Evolutionary conservation across 2,113 vertebrate species (phyloP).

Genomic region (rabbit (Oryctolagus cuniculus)): mOryCun1.1 NC_091432.1:117700501-117701000

Average conservation of each 20-base stretch:
- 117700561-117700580: neutral
- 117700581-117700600: neutral
- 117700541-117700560: neutral
- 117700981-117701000: neutral
- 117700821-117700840: neutral
- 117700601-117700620: neutral
- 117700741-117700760: neutral
- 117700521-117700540: neutral
- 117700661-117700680: neutral
- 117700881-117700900: neutral
- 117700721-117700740: neutral
- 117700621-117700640: neutral
- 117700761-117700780: neutral
- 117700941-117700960: neutral
- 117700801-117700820: neutral
- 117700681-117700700: neutral
- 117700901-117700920: neutral
- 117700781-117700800: neutral
- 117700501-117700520: slow-evolving; percentile 3
- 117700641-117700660: neutral
- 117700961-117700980: neutral
- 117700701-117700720: neutral
- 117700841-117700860: neutral
- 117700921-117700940: neutral
- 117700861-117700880: neutral